Base-by-base conservation (phyloP, 1,140 invertebrate species). In the Bilobella aurantiaca region DNA sequence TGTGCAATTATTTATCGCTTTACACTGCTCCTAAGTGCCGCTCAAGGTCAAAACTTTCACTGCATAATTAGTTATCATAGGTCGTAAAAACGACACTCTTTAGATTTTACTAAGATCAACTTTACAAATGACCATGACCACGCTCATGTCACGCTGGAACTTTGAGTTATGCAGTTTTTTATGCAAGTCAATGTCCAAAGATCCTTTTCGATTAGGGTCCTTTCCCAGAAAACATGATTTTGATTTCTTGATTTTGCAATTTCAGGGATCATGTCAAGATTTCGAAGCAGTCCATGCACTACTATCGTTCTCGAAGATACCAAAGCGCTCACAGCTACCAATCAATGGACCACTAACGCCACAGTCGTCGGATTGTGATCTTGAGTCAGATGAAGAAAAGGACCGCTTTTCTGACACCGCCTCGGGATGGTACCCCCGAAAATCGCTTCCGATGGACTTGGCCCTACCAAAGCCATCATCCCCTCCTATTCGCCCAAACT, bases 301-400 rank as follows among this genome's bases (percentile, higher is more conserved):
- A 23, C 25, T 58, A 23, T 3, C 29, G 12, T 28, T 23, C 12
- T 29, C 12, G 28, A 66, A 57, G 21, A 46, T 5, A n/a, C n/a
- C 58, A 27, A 31, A 34, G 21, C 16, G 53, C 31, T 28, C 42
- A 2, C 56, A 59, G 28, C 31, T 32, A 29, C 21, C 49, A 28
- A 62, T 23, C 37, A 30, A 63, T 30, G 65, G 64, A 32, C 63
- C 61, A 42, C 67, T 71, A 58, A 76, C 73, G n/a, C 74, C 72
- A 21, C 72, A 68, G 56, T 65, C 63, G 5, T 73, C 64, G 31
- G 75, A 69, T 37, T 58, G n/a, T 69, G 73, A 74, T 65, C 64
- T 63, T 60, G 73, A 72, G 27, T 68, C 68, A 67, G 75, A 75
- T 60, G 75, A 76, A 66, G 72, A 66, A 18, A 69, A 62, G 31